Base-by-base conservation (phyloP, 2,113 vertebrate species). In the Cryptotis parvus region DNA sequence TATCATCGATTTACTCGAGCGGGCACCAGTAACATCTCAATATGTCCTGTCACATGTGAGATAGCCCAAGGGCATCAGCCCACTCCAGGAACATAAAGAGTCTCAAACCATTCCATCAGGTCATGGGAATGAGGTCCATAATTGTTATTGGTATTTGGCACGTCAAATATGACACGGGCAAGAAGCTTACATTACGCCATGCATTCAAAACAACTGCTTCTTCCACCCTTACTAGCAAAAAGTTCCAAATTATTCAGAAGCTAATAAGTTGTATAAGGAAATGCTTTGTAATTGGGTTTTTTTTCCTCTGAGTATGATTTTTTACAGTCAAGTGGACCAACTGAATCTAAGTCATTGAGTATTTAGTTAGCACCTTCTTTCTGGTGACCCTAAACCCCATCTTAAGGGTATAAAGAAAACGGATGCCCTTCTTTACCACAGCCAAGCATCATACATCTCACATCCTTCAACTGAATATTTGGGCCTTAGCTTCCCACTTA, bases 101-200 rank as follows among this genome's bases (percentile, higher is more conserved):
- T 11, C 6, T 11, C 43, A 11, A 6, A 11, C 11, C 6, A 45
- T 11, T 11, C 43, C 6, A 45, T 7, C 6, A 45, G 11, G 43
- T 11, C 6, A 45, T 7, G 11, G 11, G 11, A 45, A 45, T 7
- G 11, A 45, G 11, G 11, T 49, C 45, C 14, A 61, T 16, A 61
- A 61, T 26, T 10, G 8, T 1, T 61, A 61, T 26, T 16, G 20
- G 26, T 18, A 45, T 66, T 78, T 83, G 63, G 29, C 92, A 70
- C 70, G 89, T 83, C 75, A 85, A 92, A 84, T 26, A 77, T 63
- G 15, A 33, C n/a, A n/a, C n/a, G 76, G 37, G 10, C n/a, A 75
- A 6, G n/a, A 35, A 74, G 3, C 12, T 22, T 90, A 11, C 3
- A 75, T 69, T 33, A 74, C 10, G 20, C 85, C n/a, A 16, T 33